These are phyloP conservation scores for Daphoenositta chrysoptera DNA, from an alignment of 2,113 vertebrate species.

Conservation along the genomic window DNA sequence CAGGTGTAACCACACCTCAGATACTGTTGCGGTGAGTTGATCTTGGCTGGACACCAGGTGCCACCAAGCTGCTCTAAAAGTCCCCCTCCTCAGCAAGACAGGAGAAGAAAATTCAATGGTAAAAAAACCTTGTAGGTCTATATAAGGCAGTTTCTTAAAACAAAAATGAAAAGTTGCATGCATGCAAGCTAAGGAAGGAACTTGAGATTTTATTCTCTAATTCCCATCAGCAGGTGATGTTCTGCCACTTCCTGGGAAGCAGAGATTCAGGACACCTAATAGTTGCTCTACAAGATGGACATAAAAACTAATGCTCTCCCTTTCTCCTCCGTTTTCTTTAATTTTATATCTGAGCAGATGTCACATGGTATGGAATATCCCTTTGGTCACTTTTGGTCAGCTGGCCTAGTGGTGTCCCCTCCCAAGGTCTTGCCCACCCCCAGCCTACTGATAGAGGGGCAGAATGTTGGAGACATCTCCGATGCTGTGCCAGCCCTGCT, in stretches of 20 bases:
- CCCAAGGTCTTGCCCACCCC: background rate
- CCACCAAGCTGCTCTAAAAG: background rate
- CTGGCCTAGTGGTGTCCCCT: background rate
- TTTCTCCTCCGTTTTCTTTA: background rate
- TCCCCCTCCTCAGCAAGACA: background rate
- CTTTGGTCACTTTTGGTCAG: background rate
- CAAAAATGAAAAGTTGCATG: background rate
- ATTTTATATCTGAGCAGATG: background rate
- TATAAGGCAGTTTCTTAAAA: background rate
- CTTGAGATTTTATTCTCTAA: background rate
- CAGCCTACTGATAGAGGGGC: background rate
- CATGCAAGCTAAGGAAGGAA: background rate
- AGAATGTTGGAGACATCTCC: fast-evolving
- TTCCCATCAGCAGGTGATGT: background rate
- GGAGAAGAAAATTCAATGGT: background rate
- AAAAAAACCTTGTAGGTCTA: background rate
- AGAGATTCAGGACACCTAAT: background rate
- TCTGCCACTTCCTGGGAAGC: background rate
- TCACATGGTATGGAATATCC: background rate
- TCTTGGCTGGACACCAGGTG: background rate
- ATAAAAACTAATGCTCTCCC: background rate
- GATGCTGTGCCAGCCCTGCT: background rate
- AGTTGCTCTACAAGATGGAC: background rate
- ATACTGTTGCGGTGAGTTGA: background rate
- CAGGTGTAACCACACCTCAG: background rate